Evolutionary conservation across 2,888 invertebrate species (phyloP).

Genomic region (Bombyx huttoni): DNA sequence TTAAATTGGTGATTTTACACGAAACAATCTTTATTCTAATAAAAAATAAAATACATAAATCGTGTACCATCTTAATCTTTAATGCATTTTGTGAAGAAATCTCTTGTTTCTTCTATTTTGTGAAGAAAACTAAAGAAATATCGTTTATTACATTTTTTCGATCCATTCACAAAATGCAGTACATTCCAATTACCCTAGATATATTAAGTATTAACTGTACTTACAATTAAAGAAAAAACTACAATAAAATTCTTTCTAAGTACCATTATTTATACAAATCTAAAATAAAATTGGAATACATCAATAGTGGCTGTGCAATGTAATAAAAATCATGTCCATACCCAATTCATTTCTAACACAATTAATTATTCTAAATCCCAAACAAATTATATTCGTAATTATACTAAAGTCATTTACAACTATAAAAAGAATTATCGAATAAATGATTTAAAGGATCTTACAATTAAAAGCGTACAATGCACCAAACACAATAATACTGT

Average conservation of each 20-base stretch:
- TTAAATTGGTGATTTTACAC: constrained; percentile 9
- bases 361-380: neutral
- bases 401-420: neutral
- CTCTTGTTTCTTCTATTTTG: constrained; percentile 2
- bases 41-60: constrained; percentile 12
- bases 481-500: constrained; percentile 57
- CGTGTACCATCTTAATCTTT: neutral
- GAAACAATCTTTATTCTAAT: constrained; percentile 41
- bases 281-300: constrained; percentile 35
- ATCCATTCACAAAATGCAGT: constrained; percentile 6
- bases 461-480: constrained; percentile 6
- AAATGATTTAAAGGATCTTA: neutral
- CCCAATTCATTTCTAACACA: neutral
- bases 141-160: neutral
- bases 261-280: constrained; percentile 41
- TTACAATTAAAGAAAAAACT: constrained; percentile 28
- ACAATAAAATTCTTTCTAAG: constrained; percentile 34
- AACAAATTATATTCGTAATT: neutral
- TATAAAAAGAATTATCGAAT: neutral
- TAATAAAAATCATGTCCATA: neutral
- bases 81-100: neutral
- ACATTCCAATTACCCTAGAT: neutral
- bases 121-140: neutral
- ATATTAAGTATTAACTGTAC: constrained; percentile 5
- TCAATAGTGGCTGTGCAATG: neutral